Conservation (phyloP, 2,888 invertebrate species). For the Dione juno region DNA sequence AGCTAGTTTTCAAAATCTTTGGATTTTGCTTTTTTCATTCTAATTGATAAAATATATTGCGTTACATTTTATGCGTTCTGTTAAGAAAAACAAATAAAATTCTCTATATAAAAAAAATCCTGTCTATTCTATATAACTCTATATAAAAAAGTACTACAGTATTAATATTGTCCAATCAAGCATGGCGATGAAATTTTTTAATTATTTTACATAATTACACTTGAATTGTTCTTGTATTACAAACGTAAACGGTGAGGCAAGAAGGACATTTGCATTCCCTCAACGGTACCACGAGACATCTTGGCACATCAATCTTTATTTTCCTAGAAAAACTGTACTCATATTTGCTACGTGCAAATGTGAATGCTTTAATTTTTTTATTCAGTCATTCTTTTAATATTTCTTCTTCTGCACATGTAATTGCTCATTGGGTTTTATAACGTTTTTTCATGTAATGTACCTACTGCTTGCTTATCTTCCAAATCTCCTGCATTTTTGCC, state of each 20-base stretch:
- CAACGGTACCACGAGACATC: slow-evolving; percentile 38
- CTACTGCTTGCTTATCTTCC: neutral
- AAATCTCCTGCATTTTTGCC: slow-evolving; percentile 3
- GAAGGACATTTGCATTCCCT: slow-evolving; percentile 36
- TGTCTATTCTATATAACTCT: no score
- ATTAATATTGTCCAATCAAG: no score
- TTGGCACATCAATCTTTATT: slow-evolving; percentile 37
- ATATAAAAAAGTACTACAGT: no score
- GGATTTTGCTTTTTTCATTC: no score
- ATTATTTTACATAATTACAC: slow-evolving; percentile 24
- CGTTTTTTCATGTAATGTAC: slow-evolving; percentile 1
- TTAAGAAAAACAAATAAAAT: no score
- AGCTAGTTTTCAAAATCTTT: neutral
- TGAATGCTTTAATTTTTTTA: slow-evolving; percentile 17
- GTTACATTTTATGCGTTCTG: no score
- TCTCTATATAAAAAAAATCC: no score
- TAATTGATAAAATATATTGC: no score
- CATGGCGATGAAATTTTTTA: neutral
- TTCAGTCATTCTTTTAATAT: slow-evolving; percentile 5
- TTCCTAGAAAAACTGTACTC: slow-evolving; percentile 37
- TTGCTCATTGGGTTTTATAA: slow-evolving; percentile 13
- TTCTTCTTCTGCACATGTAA: neutral
- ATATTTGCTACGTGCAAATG: slow-evolving; percentile 24
- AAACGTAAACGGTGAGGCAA: slow-evolving; percentile 23
- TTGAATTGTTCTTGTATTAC: slow-evolving; percentile 27